Evolutionary conservation across 2,113 vertebrate genomes (phyloP), one percentile per base, ranked within the genome.

Genomic region (Hepsetus odoe): DNA sequence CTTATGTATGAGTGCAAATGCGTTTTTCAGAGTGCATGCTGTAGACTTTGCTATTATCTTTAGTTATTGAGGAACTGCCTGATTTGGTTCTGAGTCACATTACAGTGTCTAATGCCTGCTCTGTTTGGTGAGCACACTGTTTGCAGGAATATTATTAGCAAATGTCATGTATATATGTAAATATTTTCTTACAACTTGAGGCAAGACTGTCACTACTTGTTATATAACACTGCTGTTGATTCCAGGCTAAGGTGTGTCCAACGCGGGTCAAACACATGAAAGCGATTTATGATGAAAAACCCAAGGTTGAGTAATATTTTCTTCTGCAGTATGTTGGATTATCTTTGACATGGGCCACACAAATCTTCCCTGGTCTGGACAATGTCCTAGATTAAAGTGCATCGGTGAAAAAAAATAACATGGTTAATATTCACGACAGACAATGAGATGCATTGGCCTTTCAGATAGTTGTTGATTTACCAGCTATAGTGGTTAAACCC

Each of bases 301-400:
- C 67, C 42, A 53, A 74, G 74, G 68, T 77, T 78, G 79, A 80
- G 67, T 61, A 38, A 40, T 59, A 56, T 80, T 67, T 66, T 79
- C 61, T 44, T 65, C 8, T 1, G 49, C 51, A 83, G 38, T 75
- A 67, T 68, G n/a, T 22, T 20, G n/a, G 62, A 83, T 76, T 79
- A 72, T 76, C 40, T 35, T 65, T 65, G 81, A 71, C 65, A 22
- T 68, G 72, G 78, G 77, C 55, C 30, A 44, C 71, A 75, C 46
- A 40, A 74, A 42, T 70, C 72, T 68, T 68, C 40, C 70, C 24
- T 65, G 42, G 53, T 71, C 72, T 49, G 42, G 62, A 80, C 33
- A 51, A 44, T 51, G 24, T 49, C 26, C 77, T 58, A 28, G 66
- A 55, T 80, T 67, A 59, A 33, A 55, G 42, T 42, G 8, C 20